These are phyloP conservation scores for Siniperca knerii DNA, from an alignment of 2,113 vertebrate genomes.

Conservation along the genomic window DNA sequence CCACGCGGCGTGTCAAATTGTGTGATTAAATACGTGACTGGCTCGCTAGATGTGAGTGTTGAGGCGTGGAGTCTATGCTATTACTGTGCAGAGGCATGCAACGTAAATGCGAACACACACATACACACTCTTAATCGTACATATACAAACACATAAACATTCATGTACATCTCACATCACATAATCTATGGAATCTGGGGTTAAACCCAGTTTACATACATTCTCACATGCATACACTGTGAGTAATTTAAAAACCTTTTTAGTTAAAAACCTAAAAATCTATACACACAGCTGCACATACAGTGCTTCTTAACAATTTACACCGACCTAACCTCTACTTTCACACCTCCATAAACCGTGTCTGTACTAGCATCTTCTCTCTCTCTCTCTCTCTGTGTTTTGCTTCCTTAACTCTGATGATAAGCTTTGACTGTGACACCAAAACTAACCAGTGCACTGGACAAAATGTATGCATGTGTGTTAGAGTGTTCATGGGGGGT, in stretches of 20 bases:
- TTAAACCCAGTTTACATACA: conserved; percentile 37
- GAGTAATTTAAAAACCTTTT: neutral
- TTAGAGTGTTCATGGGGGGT: neutral
- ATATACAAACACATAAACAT: conserved; percentile 18
- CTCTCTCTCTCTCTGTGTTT: conserved; percentile 5
- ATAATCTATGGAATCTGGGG: neutral
- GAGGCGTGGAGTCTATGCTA: conserved; percentile 66
- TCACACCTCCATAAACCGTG: neutral
- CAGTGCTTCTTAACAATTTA: neutral
- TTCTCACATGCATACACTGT: conserved; percentile 6
- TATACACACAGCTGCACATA: neutral
- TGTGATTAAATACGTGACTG: conserved; percentile 85
- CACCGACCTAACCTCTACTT: neutral
- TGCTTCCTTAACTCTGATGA: conserved; percentile 23
- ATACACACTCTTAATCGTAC: neutral
- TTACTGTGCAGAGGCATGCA: conserved; percentile 61
- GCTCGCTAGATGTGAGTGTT: conserved; percentile 73
- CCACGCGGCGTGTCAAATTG: conserved; percentile 76
- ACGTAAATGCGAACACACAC: neutral
- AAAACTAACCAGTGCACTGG: neutral
- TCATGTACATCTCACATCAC: neutral
- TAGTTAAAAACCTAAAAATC: conserved; percentile 1
- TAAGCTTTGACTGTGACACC: neutral
- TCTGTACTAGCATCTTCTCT: neutral
- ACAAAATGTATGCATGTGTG: neutral